Evolutionary conservation across 2,888 invertebrate genomes (phyloP).

Genomic region (Bibio marci): DNA sequence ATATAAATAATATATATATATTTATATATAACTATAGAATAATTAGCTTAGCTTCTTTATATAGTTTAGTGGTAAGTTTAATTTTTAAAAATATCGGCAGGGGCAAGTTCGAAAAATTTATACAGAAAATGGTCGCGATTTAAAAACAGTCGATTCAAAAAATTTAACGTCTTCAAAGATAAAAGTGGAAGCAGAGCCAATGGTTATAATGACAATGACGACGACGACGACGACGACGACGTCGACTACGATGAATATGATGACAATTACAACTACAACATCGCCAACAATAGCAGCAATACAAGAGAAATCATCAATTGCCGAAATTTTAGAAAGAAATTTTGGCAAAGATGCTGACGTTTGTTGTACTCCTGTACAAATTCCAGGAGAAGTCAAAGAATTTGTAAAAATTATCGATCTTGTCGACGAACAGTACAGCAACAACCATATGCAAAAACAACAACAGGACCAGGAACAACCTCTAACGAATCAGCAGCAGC

Average conservation of each 20-base stretch:
- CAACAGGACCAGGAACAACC: slow-evolving; percentile 10
- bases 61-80: slow-evolving; percentile 10
- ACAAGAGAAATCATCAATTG: slow-evolving; percentile 5
- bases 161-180: slow-evolving; percentile 24
- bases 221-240: slow-evolving; percentile 14
- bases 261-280: slow-evolving; percentile 10
- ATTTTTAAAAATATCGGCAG: slow-evolving; percentile 32
- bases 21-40: too few relatives aligned
- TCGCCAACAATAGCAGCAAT: too few relatives aligned
- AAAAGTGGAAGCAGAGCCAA: slow-evolving; percentile 29
- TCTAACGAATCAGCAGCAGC: slow-evolving; percentile 10
- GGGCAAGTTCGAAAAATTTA: slow-evolving; percentile 26
- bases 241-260: slow-evolving; percentile 28
- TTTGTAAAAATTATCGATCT: slow-evolving; percentile 14
- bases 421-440: slow-evolving; percentile 14
- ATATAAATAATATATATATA: too few relatives aligned
- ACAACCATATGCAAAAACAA: slow-evolving; percentile 9
- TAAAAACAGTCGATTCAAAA: slow-evolving; percentile 10
- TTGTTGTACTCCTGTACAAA: slow-evolving; percentile 31
- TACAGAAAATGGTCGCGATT: slow-evolving; percentile 30
- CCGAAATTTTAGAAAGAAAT: slow-evolving; percentile 15
- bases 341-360: slow-evolving; percentile 31
- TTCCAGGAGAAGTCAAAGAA: slow-evolving; percentile 13
- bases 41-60: neutral
- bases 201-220: slow-evolving; percentile 27